phyloP scores from a whole-genome alignment of 1,140 invertebrate genomes.

The Idris sp. region DNA sequence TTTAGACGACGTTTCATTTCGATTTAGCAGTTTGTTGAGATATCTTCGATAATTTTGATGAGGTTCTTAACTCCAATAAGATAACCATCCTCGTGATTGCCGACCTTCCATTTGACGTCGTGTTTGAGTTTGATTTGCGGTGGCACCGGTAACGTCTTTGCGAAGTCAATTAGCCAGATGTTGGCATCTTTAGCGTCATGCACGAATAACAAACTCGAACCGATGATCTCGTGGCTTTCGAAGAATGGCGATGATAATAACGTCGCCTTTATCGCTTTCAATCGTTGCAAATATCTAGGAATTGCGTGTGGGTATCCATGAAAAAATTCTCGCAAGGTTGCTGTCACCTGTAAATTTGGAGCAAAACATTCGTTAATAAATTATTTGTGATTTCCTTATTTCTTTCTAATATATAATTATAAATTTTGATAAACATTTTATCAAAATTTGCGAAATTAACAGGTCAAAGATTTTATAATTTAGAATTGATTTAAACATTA shows the following conservation, averaged over 20 bases:
- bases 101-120: conserved; percentile 91
- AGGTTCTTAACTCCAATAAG: conserved; percentile 96
- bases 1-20: conserved; percentile 6
- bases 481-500: too few relatives aligned
- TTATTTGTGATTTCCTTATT: too few relatives aligned
- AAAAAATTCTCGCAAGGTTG: conserved; percentile 90
- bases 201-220: conserved; percentile 96
- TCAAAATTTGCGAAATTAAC: too few relatives aligned
- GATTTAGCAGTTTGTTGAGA: conserved; percentile 18
- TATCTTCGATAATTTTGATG: conserved; percentile 87
- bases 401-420: too few relatives aligned
- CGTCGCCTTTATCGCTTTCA: conserved; percentile 89
- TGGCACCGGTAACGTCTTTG: conserved; percentile 93
- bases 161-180: conserved; percentile 99
- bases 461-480: too few relatives aligned
- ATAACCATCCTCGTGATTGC: conserved; percentile 99
- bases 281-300: conserved; percentile 88
- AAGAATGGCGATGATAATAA: conserved; percentile 93
- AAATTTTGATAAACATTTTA: too few relatives aligned
- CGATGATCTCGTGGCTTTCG: conserved; percentile 95
- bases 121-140: conserved; percentile 87
- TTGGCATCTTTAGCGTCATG: conserved; percentile 92
- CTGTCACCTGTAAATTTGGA: conserved; percentile 84
- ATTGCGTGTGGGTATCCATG: conserved; percentile 87
- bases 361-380: too few relatives aligned